Evolutionary conservation across 2,888 invertebrate genomes (phyloP).

Genomic region (Parascotia fuliginaria): DNA sequence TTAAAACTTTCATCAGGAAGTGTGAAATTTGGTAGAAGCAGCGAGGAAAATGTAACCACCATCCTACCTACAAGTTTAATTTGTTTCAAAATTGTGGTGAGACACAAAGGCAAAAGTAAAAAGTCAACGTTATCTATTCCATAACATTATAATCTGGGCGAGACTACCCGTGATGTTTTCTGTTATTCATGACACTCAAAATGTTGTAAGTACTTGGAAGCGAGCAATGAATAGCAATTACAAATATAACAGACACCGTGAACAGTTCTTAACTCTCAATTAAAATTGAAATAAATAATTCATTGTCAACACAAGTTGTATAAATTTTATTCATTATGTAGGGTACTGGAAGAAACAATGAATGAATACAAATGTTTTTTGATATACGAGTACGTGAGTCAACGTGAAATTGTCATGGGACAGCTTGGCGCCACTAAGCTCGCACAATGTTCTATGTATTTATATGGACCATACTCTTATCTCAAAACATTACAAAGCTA

Average conservation of each 20-base stretch:
- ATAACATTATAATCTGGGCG: conserved; percentile 23
- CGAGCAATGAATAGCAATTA: conserved; percentile 53
- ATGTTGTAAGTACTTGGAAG: conserved; percentile 45
- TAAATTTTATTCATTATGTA: conserved; percentile 67
- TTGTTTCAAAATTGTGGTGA: conserved; percentile 67
- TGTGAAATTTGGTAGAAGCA: conserved; percentile 77
- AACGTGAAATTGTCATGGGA: conserved; percentile 52
- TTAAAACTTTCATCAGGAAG: conserved; percentile 84
- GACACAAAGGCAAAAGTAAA: conserved; percentile 40
- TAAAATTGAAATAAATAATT: conserved; percentile 70
- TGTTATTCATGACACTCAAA: conserved; percentile 40
- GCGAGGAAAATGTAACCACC: conserved; percentile 63
- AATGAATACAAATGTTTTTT: conserved; percentile 69
- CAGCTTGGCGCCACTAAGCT: conserved; percentile 65
- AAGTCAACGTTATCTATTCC: conserved; percentile 47
- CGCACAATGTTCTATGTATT: conserved; percentile 31
- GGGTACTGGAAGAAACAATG: conserved; percentile 53
- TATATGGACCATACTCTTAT: conserved; percentile 29
- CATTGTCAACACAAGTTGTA: conserved; percentile 57
- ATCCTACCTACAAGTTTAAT: conserved; percentile 73
- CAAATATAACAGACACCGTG: conserved; percentile 47
- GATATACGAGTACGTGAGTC: conserved; percentile 56
- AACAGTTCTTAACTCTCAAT: conserved; percentile 60
- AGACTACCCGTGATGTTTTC: conserved; percentile 15
- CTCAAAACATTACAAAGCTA: conserved; percentile 36